Percentiles rank a stretch among this genome's conserved stretches.
These are phyloP conservation scores for Amphibalanus amphitrite DNA, from an alignment of 1,140 invertebrate species.

Conservation along the genomic window DNA sequence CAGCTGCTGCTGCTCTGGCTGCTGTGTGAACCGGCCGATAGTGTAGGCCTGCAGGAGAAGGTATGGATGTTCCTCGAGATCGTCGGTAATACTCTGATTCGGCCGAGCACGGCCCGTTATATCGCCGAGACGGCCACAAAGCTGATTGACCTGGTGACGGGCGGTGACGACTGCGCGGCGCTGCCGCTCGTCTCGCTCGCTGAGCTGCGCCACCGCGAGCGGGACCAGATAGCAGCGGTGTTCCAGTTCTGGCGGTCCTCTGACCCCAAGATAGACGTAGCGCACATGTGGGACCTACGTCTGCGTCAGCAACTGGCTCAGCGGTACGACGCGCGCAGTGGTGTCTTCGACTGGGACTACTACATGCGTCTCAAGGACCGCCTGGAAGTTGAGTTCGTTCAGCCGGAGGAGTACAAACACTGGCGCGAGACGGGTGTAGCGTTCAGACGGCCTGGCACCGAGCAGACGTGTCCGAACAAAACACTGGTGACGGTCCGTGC, in stretches of 20 bases:
- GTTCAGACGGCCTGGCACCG: slow-evolving; percentile 64
- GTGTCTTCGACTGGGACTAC: slow-evolving; percentile 79
- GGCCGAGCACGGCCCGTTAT: slow-evolving; percentile 55
- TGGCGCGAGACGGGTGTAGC: slow-evolving; percentile 66
- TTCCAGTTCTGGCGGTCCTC: slow-evolving; percentile 56
- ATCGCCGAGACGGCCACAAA: slow-evolving; percentile 38
- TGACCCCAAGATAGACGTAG: slow-evolving; percentile 40
- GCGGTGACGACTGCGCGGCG: slow-evolving; percentile 29
- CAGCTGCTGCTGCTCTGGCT: slow-evolving; percentile 51
- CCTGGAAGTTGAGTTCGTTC: slow-evolving; percentile 35
- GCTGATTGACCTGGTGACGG: neutral
- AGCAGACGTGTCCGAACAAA: slow-evolving; percentile 21
- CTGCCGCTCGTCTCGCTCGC: slow-evolving; percentile 44
- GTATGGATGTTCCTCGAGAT: slow-evolving; percentile 54
- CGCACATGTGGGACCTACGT: slow-evolving; percentile 15
- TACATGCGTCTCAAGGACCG: slow-evolving; percentile 50
- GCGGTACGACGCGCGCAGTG: slow-evolving; percentile 55
- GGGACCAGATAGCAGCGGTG: slow-evolving; percentile 59
- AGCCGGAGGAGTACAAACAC: slow-evolving; percentile 50
- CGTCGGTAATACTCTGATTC: slow-evolving; percentile 56
- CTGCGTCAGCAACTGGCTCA: slow-evolving; percentile 34
- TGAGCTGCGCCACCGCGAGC: slow-evolving; percentile 49
- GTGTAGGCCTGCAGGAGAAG: slow-evolving; percentile 50
- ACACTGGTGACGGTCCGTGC: neutral
- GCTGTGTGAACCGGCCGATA: slow-evolving; percentile 39